Evolutionary conservation across 2,113 vertebrate species (phyloP).

Genomic region (Ceyx melanurus): DNA sequence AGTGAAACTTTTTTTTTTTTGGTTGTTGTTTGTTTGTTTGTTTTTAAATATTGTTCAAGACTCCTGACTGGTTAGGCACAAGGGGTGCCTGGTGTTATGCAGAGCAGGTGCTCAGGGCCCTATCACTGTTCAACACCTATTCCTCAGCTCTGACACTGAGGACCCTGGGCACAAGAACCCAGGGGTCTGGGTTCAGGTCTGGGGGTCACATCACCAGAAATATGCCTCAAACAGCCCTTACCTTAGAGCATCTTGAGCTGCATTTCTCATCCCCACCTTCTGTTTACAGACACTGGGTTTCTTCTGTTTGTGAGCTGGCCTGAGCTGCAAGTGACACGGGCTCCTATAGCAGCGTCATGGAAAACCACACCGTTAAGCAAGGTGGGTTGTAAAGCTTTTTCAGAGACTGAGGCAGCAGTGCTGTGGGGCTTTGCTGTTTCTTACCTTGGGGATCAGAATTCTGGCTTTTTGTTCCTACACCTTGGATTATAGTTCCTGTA

Average conservation of each 20-base stretch:
- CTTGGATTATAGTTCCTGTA: background rate
- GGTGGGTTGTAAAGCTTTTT: background rate
- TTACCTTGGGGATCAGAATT: slow-evolving; percentile 11
- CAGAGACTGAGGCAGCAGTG: background rate
- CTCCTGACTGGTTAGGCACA: background rate
- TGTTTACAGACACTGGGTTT: background rate
- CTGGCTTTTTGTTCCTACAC: slow-evolving; percentile 8
- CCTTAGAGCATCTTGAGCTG: rapidly evolving
- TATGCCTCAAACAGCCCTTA: background rate
- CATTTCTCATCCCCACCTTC: background rate
- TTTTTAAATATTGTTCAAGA: background rate
- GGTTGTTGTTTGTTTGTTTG: too few relatives aligned
- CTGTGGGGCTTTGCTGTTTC: background rate
- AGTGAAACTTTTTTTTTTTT: background rate
- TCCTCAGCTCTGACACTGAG: background rate
- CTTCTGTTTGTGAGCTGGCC: background rate
- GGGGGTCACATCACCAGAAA: background rate
- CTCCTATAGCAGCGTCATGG: background rate
- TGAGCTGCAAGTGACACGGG: background rate
- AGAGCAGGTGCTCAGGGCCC: background rate
- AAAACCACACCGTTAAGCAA: background rate
- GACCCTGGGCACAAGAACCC: background rate
- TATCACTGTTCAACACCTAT: background rate
- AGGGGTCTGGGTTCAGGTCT: background rate
- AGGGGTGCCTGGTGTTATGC: background rate